phyloP scores from a whole-genome alignment of 1,140 invertebrate species.

The Orius laevigatus region DNA sequence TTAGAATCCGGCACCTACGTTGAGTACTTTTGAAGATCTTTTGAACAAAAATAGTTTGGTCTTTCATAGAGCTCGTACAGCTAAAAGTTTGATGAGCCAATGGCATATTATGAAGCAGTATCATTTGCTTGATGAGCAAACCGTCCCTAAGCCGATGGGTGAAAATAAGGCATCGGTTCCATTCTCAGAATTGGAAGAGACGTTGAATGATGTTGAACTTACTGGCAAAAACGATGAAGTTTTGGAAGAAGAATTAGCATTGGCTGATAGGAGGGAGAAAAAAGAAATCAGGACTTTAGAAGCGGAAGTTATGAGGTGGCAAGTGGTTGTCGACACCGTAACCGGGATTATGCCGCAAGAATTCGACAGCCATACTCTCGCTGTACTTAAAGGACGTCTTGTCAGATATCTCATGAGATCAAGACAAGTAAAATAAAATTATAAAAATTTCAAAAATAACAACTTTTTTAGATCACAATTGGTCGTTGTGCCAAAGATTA shows the following conservation, averaged over 20 bases:
- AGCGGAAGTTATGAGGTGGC: slow-evolving; percentile 77
- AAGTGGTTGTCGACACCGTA: slow-evolving; percentile 82
- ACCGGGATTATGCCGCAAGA: slow-evolving; percentile 61
- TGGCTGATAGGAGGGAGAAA: slow-evolving; percentile 54
- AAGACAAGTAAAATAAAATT: slow-evolving; percentile 51
- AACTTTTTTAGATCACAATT: slow-evolving; percentile 56
- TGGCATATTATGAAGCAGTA: slow-evolving; percentile 92
- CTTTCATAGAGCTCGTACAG: slow-evolving; percentile 75
- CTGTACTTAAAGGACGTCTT: slow-evolving; percentile 77
- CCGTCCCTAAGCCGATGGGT: slow-evolving; percentile 35
- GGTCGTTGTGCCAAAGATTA: slow-evolving; percentile 79
- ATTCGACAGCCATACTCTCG: slow-evolving; percentile 82
- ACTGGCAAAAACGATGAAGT: slow-evolving; percentile 61
- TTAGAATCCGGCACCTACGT: slow-evolving; percentile 41
- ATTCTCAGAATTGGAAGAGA: slow-evolving; percentile 86
- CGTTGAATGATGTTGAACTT: slow-evolving; percentile 68
- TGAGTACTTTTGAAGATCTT: slow-evolving; percentile 74
- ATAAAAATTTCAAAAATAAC: background rate
- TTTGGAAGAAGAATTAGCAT: slow-evolving; percentile 46
- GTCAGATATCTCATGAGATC: slow-evolving; percentile 91
- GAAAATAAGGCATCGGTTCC: slow-evolving; percentile 11
- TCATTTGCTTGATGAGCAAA: slow-evolving; percentile 79
- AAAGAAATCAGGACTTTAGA: slow-evolving; percentile 77
- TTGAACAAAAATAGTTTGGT: slow-evolving; percentile 65
- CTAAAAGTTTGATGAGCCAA: slow-evolving; percentile 69